Conservation (phyloP, 2,113 vertebrate genomes). For the Rissa tridactyla region DNA sequence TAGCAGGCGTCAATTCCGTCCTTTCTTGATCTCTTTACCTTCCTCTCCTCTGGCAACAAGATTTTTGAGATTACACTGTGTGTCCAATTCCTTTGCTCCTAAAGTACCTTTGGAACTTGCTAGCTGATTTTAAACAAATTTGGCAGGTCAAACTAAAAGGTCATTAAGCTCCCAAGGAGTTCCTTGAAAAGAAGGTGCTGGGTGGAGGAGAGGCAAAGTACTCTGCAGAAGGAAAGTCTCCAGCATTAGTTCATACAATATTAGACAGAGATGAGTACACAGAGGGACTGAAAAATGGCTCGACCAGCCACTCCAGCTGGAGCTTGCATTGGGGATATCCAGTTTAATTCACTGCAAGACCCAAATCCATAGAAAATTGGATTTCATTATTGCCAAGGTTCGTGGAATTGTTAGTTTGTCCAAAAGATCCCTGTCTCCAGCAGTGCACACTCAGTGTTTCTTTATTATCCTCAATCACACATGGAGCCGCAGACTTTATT, state of each 20-base stretch:
- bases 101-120: background rate
- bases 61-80: background rate
- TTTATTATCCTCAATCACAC: background rate
- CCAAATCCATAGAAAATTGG: background rate
- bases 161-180: background rate
- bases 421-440: constrained; percentile 3
- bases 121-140: background rate
- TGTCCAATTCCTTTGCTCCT: background rate
- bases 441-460: background rate
- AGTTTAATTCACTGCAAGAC: constrained; percentile 17
- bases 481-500: constrained; percentile 22
- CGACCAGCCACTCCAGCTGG: background rate
- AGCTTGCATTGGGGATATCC: background rate
- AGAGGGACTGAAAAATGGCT: background rate
- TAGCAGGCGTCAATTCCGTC: background rate
- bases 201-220: background rate
- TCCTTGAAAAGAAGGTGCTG: background rate
- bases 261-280: background rate
- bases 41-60: background rate
- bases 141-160: background rate
- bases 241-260: background rate
- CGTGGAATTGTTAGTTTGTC: constrained; percentile 22
- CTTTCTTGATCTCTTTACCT: background rate
- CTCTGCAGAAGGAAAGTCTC: background rate
- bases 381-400: constrained; percentile 10